phyloP scores from a whole-genome alignment of 2,888 invertebrate species.

The Dynastes maya region DNA sequence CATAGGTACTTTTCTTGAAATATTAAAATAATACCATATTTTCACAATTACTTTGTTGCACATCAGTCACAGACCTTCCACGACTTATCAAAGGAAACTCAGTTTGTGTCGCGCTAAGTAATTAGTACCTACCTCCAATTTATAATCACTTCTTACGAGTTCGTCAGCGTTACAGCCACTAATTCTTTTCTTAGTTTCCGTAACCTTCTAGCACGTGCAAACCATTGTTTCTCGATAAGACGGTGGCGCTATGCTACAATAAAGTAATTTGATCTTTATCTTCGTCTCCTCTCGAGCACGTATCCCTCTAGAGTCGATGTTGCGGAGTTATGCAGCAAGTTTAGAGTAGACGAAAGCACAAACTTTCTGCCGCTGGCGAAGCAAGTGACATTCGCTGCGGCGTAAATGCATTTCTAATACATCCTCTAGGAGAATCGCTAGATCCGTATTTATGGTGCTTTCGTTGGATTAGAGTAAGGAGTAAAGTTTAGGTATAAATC shows the following conservation, averaged over 20 bases:
- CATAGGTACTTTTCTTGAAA: no score
- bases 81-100: slow-evolving; percentile 29
- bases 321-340: slow-evolving; percentile 15
- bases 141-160: slow-evolving; percentile 10
- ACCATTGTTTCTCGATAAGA: slow-evolving; percentile 1
- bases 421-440: slow-evolving; percentile 3
- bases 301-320: not conserved
- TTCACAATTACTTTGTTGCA: no score
- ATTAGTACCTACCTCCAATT: slow-evolving; percentile 25
- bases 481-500: slow-evolving; percentile 29
- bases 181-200: slow-evolving; percentile 24
- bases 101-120: slow-evolving; percentile 30
- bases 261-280: slow-evolving; percentile 19
- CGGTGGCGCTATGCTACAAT: not conserved
- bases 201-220: not conserved
- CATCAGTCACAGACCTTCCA: slow-evolving; percentile 3
- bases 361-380: slow-evolving; percentile 1
- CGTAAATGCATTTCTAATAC: slow-evolving; percentile 24
- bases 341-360: slow-evolving; percentile 8
- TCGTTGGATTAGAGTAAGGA: slow-evolving; percentile 18
- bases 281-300: not conserved
- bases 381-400: slow-evolving; percentile 9
- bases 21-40: no score
- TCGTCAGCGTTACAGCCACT: slow-evolving; percentile 2
- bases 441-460: slow-evolving; percentile 16